phyloP scores from a whole-genome alignment of 2,113 vertebrate species.

The Cyprinodon variegatus region DNA sequence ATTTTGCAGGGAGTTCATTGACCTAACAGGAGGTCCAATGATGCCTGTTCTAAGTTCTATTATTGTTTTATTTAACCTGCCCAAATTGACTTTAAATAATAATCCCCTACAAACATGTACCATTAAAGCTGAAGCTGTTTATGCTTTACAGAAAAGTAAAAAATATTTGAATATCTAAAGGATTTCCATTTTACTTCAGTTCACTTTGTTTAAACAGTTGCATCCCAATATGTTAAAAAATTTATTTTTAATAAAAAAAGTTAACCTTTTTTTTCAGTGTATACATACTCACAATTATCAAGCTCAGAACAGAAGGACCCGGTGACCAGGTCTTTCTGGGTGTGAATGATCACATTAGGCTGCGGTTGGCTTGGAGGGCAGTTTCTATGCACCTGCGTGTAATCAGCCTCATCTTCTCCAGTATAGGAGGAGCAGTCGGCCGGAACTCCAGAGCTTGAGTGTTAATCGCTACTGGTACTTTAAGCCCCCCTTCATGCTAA shows the following conservation, averaged over 20 bases:
- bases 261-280: background rate
- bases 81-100: slow-evolving; percentile 8
- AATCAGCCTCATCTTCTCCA: no score
- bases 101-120: background rate
- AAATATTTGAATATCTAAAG: background rate
- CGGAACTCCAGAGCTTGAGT: no score
- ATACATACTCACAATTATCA: background rate
- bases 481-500: no score
- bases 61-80: slow-evolving; percentile 30
- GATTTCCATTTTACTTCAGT: background rate
- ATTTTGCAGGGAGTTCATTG: slow-evolving; percentile 39
- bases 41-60: slow-evolving; percentile 7
- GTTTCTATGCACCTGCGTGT: no score
- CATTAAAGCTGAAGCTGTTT: background rate
- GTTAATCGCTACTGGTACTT: no score
- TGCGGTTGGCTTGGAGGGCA: no score
- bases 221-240: background rate
- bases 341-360: no score
- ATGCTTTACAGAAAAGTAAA: background rate
- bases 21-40: slow-evolving; percentile 2
- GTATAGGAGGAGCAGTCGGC: no score
- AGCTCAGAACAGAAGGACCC: no score
- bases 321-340: no score
- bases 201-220: background rate
- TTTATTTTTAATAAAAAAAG: background rate